Percentiles rank a stretch among this genome's conserved stretches.
phyloP scores from a whole-genome alignment of 2,888 invertebrate genomes.

The Drosophila neutralis region DNA sequence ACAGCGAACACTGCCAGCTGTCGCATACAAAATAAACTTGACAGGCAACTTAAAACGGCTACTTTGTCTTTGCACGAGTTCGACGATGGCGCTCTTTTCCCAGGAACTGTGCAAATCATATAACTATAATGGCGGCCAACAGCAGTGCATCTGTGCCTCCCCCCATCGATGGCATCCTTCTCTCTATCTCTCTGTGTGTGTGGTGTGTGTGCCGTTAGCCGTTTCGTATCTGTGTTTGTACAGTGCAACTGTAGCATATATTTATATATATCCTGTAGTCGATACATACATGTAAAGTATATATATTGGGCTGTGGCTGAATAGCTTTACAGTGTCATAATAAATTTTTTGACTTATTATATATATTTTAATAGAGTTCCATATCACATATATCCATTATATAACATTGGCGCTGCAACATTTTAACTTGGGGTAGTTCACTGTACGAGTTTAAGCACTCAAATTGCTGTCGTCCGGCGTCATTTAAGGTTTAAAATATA shows the following conservation, averaged over 20 bases:
- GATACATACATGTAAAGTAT: not conserved
- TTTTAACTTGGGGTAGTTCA: not conserved
- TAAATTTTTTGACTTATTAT: not conserved
- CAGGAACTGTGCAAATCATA: slow-evolving; percentile 29
- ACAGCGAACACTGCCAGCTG: slow-evolving; percentile 8
- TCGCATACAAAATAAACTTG: not conserved
- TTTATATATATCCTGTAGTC: slow-evolving; percentile 17
- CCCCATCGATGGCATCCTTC: not conserved
- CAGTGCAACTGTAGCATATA: slow-evolving; percentile 17
- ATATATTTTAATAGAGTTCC: not conserved
- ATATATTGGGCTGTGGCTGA: not conserved
- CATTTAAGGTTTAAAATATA: not conserved
- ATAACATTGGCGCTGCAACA: not conserved
- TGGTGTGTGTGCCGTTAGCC: not conserved
- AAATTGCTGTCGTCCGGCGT: not conserved
- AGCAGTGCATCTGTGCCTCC: slow-evolving; percentile 15
- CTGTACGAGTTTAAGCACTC: not conserved
- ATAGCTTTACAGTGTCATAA: not conserved
- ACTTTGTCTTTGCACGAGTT: slow-evolving; percentile 5
- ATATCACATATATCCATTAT: not conserved
- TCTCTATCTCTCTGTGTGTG: not conserved
- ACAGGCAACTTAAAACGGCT: slow-evolving; percentile 19
- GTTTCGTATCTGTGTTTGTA: slow-evolving; percentile 21
- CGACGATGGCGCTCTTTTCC: not conserved
- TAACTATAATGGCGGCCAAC: slow-evolving; percentile 39